These are phyloP conservation scores for Thecocarcelia acutangulata DNA, from an alignment of 2,888 invertebrate genomes.

Conservation along the genomic window DNA sequence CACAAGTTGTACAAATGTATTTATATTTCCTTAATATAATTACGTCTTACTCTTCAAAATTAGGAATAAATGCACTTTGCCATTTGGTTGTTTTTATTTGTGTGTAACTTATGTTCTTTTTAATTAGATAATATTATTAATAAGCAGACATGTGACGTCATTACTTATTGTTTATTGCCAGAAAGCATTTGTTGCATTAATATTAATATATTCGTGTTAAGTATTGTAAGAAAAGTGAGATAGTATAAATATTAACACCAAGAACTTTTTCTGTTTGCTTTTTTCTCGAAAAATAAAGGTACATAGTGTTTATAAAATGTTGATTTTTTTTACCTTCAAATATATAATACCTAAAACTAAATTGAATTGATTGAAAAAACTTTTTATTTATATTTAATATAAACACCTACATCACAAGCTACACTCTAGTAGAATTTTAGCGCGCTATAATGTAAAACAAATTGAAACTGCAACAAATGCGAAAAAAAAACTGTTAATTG, in stretches of 20 bases:
- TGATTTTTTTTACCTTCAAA: no score
- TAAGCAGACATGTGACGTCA: slow-evolving; percentile 59
- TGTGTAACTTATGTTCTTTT: slow-evolving; percentile 9
- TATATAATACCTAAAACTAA: no score
- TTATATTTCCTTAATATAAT: background rate
- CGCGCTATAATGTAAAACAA: no score
- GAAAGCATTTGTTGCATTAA: slow-evolving; percentile 28
- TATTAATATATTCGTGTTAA: slow-evolving; percentile 3
- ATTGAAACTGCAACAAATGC: no score
- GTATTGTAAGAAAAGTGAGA: background rate
- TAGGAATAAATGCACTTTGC: slow-evolving; percentile 41
- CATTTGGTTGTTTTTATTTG: slow-evolving; percentile 31
- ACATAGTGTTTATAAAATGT: no score
- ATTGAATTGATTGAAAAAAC: no score
- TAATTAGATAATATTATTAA: slow-evolving; percentile 52
- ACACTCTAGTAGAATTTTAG: no score
- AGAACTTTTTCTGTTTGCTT: background rate
- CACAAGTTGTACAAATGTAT: background rate
- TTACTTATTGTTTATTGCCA: slow-evolving; percentile 58
- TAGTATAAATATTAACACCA: background rate
- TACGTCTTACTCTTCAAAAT: slow-evolving; percentile 35
- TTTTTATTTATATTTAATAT: no score
- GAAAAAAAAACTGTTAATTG: no score
- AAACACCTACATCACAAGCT: no score
- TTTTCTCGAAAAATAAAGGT: no score